Evolutionary conservation across 1,140 invertebrate species (phyloP), one percentile per base, ranked within the genome.

Genomic region (Odontomachus brunneus): DNA sequence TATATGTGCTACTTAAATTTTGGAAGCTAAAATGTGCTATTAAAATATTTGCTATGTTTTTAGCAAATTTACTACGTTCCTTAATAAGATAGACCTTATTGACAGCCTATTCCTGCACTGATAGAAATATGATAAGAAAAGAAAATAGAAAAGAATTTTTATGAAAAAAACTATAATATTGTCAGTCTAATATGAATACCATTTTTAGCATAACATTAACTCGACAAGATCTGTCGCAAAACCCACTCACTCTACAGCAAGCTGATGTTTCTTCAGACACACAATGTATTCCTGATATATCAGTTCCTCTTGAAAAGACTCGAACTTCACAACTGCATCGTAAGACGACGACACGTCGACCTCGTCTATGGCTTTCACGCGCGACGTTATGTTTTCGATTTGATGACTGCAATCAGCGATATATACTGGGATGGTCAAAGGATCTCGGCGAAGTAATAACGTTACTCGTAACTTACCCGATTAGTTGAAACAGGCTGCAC

Each of bases 221-320:
- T 11, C 9, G 3, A 7, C 9, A 44, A 44, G 9, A 44, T 44
- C 15, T 15, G 2, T 5, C 5, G n/a, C n/a, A 15, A 11, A 19
- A 19, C 2, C 26, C 4, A 0, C 65, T 78, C 44, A 78, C 75
- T 78, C 63, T n/a, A 78, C 11, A 69, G 63, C 63, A 55, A 78
- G 63, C 26, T 78, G 75, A 69, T 78, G 63, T 57, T 78, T 78
- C 22, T 69, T 78, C 53, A 78, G 57, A 17, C 75, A 78, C 0
- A 26, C 17, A 15, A 78, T 67, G 14, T 78, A 78, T 7, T 78
- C 2, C 17, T 15, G 74, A 78, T 78, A 78, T 67, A 78, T 55
- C 7, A 44, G 9, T 78, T 55, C 17, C 38, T 78, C 74, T 4
- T 9, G 19, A 0, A 55, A 44, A 3, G 55, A 44, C n/a, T 69